Conservation (phyloP, 2,797 vertebrate species). For the Aeoliscus strigatus region DNA sequence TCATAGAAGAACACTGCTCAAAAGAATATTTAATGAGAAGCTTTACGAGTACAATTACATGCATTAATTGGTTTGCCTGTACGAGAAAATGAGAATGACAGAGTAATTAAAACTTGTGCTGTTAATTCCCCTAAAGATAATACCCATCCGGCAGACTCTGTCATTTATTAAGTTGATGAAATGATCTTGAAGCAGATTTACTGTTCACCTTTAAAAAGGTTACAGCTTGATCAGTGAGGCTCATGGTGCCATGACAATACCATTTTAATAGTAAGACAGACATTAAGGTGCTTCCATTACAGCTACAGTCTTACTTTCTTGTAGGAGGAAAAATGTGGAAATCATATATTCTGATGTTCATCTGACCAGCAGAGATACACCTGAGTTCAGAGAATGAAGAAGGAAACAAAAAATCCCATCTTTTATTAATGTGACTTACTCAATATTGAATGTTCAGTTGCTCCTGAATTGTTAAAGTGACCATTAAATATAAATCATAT, state of each 20-base stretch:
- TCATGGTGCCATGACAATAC: neutral
- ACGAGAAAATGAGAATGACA: constrained; percentile 58
- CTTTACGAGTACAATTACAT: constrained; percentile 65
- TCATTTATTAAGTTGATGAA: constrained; percentile 22
- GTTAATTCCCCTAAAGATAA: constrained; percentile 57
- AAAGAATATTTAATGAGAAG: constrained; percentile 53
- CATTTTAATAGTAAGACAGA: too few species aligned
- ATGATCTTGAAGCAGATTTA: constrained; percentile 29
- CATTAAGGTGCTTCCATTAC: too few species aligned
- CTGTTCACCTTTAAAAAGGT: constrained; percentile 32
- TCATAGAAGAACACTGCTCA: constrained; percentile 31
- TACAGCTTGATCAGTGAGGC: constrained; percentile 5
- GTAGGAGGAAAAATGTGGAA: neutral
- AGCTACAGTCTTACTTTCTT: too few species aligned
- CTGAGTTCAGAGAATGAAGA: constrained; percentile 1
- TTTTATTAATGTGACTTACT: constrained; percentile 26
- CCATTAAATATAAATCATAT: constrained; percentile 25
- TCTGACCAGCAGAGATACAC: constrained; percentile 1
- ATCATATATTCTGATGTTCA: constrained; percentile 2
- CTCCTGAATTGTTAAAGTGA: constrained; percentile 23
- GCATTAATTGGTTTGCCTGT: constrained; percentile 61
- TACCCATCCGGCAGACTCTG: constrained; percentile 21
- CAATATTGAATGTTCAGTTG: constrained; percentile 17
- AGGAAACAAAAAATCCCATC: constrained; percentile 7
- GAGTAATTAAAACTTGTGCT: constrained; percentile 50